phyloP scores from a whole-genome alignment of 2,113 vertebrate species.

The Stegostoma tigrinum region DNA sequence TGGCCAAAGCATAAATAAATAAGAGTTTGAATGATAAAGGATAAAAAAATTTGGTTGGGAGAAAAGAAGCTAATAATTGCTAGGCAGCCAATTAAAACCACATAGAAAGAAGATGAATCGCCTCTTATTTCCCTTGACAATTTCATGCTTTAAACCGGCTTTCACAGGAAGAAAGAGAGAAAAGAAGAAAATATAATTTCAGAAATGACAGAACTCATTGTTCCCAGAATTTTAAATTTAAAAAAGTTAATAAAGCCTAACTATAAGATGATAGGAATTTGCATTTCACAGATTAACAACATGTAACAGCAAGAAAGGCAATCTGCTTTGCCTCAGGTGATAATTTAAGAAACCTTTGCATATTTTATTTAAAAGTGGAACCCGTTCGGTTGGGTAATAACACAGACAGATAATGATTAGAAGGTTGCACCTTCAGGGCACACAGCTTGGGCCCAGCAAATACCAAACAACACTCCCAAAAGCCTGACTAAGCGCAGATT shows the following conservation, averaged over 20 bases:
- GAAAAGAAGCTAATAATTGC: constrained; percentile 98
- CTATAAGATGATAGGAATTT: constrained; percentile 99
- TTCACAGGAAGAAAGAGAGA: constrained; percentile 60
- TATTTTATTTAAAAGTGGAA: constrained; percentile 99
- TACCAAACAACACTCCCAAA: constrained; percentile 90
- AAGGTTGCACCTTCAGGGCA: constrained; percentile 99
- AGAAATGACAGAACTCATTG: constrained; percentile 99
- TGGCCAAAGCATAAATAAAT: constrained; percentile 63
- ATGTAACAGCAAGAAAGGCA: constrained; percentile 99
- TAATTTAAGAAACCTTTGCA: constrained; percentile 99
- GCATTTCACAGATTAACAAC: constrained; percentile 99
- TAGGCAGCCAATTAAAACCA: constrained; percentile 99
- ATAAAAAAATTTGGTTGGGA: constrained; percentile 95
- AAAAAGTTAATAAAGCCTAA: constrained; percentile 99
- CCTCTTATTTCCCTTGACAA: constrained; percentile 99
- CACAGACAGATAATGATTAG: constrained; percentile 99
- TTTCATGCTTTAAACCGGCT: constrained; percentile 99
- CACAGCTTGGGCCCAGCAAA: constrained; percentile 94
- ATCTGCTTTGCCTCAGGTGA: constrained; percentile 99
- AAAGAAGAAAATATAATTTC: constrained; percentile 99
- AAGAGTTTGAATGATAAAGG: constrained; percentile 92
- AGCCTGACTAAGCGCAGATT: constrained; percentile 87
- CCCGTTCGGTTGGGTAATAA: constrained; percentile 99
- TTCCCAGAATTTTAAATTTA: constrained; percentile 99
- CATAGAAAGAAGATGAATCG: constrained; percentile 97